Conservation (phyloP, 1,140 invertebrate species). For the Cydia amplana region DNA sequence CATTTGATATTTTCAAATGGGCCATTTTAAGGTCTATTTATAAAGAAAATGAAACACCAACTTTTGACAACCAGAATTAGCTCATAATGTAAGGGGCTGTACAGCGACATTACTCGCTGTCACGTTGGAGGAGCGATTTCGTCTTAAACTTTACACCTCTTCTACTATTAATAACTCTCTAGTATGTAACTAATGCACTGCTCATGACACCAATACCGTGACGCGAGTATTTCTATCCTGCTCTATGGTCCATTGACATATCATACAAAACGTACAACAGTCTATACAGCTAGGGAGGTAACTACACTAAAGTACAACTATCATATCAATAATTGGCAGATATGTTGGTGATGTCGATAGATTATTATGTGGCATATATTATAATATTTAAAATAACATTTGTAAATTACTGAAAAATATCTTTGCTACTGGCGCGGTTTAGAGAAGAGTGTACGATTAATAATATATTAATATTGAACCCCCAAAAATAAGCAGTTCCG, state of each 20-base stretch:
- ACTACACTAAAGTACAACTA: slow-evolving; percentile 46
- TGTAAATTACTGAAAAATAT: slow-evolving; percentile 31
- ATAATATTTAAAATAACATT: slow-evolving; percentile 28
- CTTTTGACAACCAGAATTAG: too few relatives aligned
- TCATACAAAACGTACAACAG: background rate
- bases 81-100: too few relatives aligned
- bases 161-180: too few relatives aligned
- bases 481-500: background rate
- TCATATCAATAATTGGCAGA: slow-evolving; percentile 56
- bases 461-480: background rate
- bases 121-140: too few relatives aligned
- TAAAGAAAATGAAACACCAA: too few relatives aligned
- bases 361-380: slow-evolving; percentile 30
- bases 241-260: slow-evolving; percentile 35
- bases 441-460: background rate
- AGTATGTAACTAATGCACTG: background rate
- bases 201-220: slow-evolving; percentile 8
- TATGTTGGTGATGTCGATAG: slow-evolving; percentile 52
- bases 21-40: too few relatives aligned
- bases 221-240: background rate
- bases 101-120: too few relatives aligned
- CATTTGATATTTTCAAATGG: too few relatives aligned
- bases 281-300: slow-evolving; percentile 43
- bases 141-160: too few relatives aligned
- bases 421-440: slow-evolving; percentile 3